A percentile compares a stretch with the other conserved stretches of the same genome.
Evolutionary conservation across 2,113 vertebrate genomes (phyloP).

Genomic region (Talpa occidentalis): DNA sequence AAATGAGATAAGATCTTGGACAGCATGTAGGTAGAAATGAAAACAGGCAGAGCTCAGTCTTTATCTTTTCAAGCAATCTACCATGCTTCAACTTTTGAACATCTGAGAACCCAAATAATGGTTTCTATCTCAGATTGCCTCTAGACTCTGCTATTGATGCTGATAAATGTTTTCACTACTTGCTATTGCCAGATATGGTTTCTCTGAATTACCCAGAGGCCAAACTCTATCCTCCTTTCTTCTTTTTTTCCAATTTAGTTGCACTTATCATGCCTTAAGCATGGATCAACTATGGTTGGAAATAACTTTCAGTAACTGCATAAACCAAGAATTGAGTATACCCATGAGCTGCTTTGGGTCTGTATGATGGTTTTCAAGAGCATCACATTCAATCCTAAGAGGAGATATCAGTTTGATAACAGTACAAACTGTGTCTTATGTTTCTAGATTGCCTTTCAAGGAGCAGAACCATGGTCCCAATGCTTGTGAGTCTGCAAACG

Average conservation of each 20-base stretch:
- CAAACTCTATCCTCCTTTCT: neutral
- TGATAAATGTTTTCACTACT: conserved; percentile 68
- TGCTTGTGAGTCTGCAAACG: neutral
- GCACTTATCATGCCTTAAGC: conserved; percentile 15
- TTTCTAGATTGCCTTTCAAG: neutral
- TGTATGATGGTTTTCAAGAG: neutral
- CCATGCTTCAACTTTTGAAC: conserved; percentile 24
- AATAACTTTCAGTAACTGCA: conserved; percentile 39
- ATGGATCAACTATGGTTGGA: neutral
- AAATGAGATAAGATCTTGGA: conserved; percentile 60
- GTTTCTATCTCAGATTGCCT: conserved; percentile 49
- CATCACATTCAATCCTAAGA: neutral
- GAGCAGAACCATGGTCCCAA: neutral
- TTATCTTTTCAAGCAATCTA: conserved; percentile 55
- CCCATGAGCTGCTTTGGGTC: neutral
- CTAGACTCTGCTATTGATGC: conserved; percentile 38
- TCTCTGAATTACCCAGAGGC: conserved; percentile 59
- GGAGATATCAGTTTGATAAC: neutral
- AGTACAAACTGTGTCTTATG: neutral
- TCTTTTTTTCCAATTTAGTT: conserved; percentile 46
- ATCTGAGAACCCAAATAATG: conserved; percentile 54
- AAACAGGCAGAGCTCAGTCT: neutral
- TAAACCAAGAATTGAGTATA: neutral
- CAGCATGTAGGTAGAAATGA: conserved; percentile 30
- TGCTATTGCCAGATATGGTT: conserved; percentile 44